Base-by-base conservation (phyloP, 1,140 invertebrate species). In the Drosophila bifasciata region DNA sequence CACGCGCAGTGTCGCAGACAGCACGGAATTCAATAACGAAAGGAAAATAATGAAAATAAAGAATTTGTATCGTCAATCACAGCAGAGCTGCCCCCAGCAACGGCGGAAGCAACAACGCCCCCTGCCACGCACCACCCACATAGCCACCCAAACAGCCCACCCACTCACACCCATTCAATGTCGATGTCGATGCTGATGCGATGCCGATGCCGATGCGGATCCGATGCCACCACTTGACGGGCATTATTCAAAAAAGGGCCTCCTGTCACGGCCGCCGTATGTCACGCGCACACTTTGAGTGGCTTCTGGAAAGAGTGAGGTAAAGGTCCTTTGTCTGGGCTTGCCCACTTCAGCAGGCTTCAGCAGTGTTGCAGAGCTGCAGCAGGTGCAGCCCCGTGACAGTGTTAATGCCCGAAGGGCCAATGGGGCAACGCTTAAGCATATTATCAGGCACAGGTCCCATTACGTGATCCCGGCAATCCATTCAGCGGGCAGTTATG, bases 1-100 rank as follows among this genome's bases (percentile, higher is more conserved):
- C 81, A 85, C 77, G 68, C 64, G 81, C 83, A 77, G 60, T 53
- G 61, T 52, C 45, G 55, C 43, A 69, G 68, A 41, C 44, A 39
- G 46, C 7, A 28, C 41, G 51, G 73, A 61, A 86, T 67, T 81
- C 77, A 71, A 88, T 85, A 74, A 36, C 32, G 32, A 36, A 36
- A 36, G 62, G 19, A 36, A 36, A 68, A 56, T 68, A 68, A 68
- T 48, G 74, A 46, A 36, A 64, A 74, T 74, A 45, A 74, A 68
- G 81, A 88, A 81, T 66, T 75, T 71, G 72, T 53, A 64, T 67
- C 81, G 78, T 86, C 78, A 86, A 85, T 85, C 81, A 86, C 64
- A 86, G 63, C 6, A 36, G 32, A 36, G 25, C 8, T 28, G 25
- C 25, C 25, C 25, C 25, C 25, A 28, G 25, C 25, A 8, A 28